phyloP scores from a whole-genome alignment of 1,140 invertebrate genomes.

The Drosophila sp. region DNA sequence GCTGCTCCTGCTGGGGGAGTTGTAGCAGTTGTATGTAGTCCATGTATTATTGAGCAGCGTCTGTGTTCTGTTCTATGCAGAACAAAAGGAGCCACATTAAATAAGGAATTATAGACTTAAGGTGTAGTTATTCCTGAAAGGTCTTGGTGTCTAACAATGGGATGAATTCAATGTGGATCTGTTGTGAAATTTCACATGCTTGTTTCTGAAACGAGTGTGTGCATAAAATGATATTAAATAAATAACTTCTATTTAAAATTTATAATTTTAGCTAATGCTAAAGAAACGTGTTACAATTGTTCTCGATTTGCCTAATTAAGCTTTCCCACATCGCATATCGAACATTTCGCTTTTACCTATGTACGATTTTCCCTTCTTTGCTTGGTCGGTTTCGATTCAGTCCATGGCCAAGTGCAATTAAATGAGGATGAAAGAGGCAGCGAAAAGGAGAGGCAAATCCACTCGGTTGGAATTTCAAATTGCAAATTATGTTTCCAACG shows the following conservation, averaged over 20 bases:
- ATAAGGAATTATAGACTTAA: background rate
- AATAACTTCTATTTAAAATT: too few species aligned
- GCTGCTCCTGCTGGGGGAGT: background rate
- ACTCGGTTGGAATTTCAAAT: conserved; percentile 83
- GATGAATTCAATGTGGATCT: too few species aligned
- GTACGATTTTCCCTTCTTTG: background rate
- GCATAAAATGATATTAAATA: too few species aligned
- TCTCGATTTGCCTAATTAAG: background rate
- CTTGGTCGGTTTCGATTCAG: background rate
- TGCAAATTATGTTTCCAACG: conserved; percentile 73
- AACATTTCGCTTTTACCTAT: background rate
- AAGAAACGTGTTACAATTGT: background rate
- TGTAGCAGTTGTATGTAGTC: background rate
- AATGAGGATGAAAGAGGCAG: background rate
- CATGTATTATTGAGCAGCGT: background rate
- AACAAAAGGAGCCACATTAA: background rate
- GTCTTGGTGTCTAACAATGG: background rate
- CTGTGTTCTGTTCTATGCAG: background rate
- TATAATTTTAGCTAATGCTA: too few species aligned
- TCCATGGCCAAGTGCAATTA: conserved; percentile 20
- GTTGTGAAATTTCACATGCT: too few species aligned
- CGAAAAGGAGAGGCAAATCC: conserved; percentile 7
- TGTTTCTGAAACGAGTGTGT: too few species aligned
- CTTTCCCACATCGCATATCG: background rate
- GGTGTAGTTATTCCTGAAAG: background rate